phyloP scores from a whole-genome alignment of 1,140 invertebrate species.

The Brachionus rotundiformis region DNA sequence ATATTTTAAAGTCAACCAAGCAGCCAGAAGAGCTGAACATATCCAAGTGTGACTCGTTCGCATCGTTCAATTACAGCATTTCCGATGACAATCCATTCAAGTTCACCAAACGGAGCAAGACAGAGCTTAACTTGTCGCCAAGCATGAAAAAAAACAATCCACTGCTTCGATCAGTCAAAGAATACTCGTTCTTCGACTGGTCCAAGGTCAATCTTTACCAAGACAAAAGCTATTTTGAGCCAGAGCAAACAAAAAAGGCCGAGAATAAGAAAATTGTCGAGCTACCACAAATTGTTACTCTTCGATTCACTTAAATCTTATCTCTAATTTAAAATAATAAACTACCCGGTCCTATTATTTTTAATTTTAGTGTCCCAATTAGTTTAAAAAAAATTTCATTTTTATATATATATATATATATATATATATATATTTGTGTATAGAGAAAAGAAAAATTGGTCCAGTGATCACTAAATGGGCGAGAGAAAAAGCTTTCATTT shows the following conservation, averaged over 20 bases:
- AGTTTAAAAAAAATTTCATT: not conserved
- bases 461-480: not conserved
- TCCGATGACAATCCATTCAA: not conserved
- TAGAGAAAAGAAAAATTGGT: conserved; percentile 22
- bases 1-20: not conserved
- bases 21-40: not conserved
- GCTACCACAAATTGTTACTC: conserved; percentile 45
- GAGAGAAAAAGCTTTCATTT: not conserved
- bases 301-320: conserved; percentile 23
- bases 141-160: not conserved
- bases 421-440: too few species aligned
- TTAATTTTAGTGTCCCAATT: not conserved
- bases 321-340: not conserved
- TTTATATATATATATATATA: too few species aligned
- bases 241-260: not conserved
- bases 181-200: conserved; percentile 49
- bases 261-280: not conserved
- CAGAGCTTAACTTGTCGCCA: not conserved
- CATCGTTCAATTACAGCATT: not conserved
- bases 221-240: conserved; percentile 19
- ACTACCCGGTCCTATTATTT: conserved; percentile 19
- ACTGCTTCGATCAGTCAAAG: conserved; percentile 16
- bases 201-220: conserved; percentile 22
- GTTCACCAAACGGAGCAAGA: not conserved
- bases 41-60: not conserved